Base-by-base conservation (phyloP, 2,888 invertebrate species). In the Tachina fera region DNA sequence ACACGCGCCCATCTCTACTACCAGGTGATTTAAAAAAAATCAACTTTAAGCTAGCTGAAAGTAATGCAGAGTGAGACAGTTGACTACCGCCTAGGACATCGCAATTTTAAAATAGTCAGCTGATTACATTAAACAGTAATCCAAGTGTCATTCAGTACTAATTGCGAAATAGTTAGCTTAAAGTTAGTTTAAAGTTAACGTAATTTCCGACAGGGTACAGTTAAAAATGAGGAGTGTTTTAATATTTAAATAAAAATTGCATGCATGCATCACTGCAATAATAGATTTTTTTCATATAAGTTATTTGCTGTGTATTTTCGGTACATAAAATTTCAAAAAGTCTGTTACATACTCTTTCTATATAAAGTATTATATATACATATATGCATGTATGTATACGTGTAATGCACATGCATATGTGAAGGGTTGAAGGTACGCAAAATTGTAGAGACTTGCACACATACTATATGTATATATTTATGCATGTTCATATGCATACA, bases 231-330 rank as follows among this genome's bases (percentile, higher is more conserved):
- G 31, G 41, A 67, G 39, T 39, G 65, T 47, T 45, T 49, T 43
- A 68, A 68, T 68, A 60, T 68, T 77, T 75, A 45, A 76, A 51
- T 22, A 31, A 51, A 76, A 56, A 77, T 16, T 70, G 78, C 70
- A 68, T 41, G 47, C 31, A 68, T 49, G 41, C 68, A 61, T 78
- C 53, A 43, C 22, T 65, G 75, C 75, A 56, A 53, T 65, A 75
- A 49, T 61, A 31, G 14, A 1, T 39, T 14, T 31, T 58, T 74
- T 19, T 6, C 10, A 39, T 43, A 61, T 31, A 56, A 22, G 3
- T 3, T 14, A 31, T 31, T 31, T 31, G 6, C 31, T 10, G 11
- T 22, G 13, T 56, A 22, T 22, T 3, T 31, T 60, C n/a, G 1
- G n/a, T 13, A 22, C 19, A 67, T 49, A 11, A 16, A 3, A 22